A percentile compares a stretch with the other conserved stretches of the same genome.
These are phyloP conservation scores for Ectobius pallidus DNA, from an alignment of 2,888 invertebrate genomes.

Conservation along the genomic window DNA sequence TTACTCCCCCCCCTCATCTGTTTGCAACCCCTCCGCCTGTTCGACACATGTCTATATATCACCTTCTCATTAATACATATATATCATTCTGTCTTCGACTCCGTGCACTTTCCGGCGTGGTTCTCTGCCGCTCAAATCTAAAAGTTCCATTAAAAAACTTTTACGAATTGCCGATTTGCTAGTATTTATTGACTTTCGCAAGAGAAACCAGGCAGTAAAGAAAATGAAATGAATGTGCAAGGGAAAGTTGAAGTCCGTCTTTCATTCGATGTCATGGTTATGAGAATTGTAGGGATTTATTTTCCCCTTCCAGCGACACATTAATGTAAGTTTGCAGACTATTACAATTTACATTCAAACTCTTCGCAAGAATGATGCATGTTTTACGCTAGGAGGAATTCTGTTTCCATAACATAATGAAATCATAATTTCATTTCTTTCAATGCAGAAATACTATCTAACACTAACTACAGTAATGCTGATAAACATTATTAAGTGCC, in stretches of 20 bases:
- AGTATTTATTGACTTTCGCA: constrained; percentile 27
- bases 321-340: not conserved
- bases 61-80: constrained; percentile 41
- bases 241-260: not conserved
- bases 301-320: not conserved
- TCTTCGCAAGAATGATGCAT: too few relatives aligned
- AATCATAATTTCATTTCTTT: too few relatives aligned
- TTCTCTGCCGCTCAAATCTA: not conserved
- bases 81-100: constrained; percentile 36
- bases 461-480: too few relatives aligned
- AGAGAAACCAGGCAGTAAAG: not conserved
- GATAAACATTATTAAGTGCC: too few relatives aligned
- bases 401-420: too few relatives aligned
- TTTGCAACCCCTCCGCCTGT: not conserved
- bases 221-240: constrained; percentile 1
- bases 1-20: not conserved
- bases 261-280: not conserved
- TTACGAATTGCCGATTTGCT: constrained; percentile 28
- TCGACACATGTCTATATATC: constrained; percentile 38
- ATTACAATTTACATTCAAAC: not conserved
- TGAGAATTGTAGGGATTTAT: not conserved
- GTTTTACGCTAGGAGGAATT: too few relatives aligned
- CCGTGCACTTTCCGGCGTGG: not conserved
- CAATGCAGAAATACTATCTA: too few relatives aligned
- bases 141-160: not conserved